phyloP scores from a whole-genome alignment of 1,140 invertebrate genomes.

The Drosophila yakuba region DNA sequence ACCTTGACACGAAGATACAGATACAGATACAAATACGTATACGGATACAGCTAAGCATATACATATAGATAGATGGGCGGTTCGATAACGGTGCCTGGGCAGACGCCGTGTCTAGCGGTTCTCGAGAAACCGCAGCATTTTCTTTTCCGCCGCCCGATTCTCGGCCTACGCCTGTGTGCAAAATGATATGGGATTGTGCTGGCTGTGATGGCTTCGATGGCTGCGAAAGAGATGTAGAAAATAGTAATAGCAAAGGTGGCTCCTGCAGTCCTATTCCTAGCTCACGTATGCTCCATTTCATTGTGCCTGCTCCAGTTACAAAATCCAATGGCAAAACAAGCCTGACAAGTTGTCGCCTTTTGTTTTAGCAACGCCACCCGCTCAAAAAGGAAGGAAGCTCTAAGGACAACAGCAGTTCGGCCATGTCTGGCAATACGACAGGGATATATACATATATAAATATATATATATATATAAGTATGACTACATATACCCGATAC shows the following conservation, averaged over 20 bases:
- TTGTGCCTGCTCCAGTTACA: slow-evolving; percentile 34
- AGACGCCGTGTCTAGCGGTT: slow-evolving; percentile 60
- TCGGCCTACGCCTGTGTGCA: slow-evolving; percentile 50
- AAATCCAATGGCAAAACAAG: slow-evolving; percentile 43
- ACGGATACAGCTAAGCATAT: slow-evolving; percentile 36
- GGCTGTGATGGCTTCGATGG: slow-evolving; percentile 53
- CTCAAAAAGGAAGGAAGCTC: slow-evolving; percentile 15
- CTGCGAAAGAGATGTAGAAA: slow-evolving; percentile 59
- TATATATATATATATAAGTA: background rate
- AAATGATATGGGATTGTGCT: slow-evolving; percentile 60
- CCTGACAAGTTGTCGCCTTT: slow-evolving; percentile 56
- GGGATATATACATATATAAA: background rate
- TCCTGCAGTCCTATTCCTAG: slow-evolving; percentile 30
- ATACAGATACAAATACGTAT: slow-evolving; percentile 27
- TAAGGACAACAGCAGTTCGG: slow-evolving; percentile 27
- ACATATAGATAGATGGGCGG: slow-evolving; percentile 54
- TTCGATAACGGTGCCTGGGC: slow-evolving; percentile 35
- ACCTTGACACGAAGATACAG: slow-evolving; percentile 67
- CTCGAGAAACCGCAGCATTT: slow-evolving; percentile 77
- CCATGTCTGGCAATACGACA: slow-evolving; percentile 29
- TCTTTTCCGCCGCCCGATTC: slow-evolving; percentile 59
- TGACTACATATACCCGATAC: background rate
- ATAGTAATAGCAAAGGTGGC: slow-evolving; percentile 25
- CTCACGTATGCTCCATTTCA: slow-evolving; percentile 73
- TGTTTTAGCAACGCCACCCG: slow-evolving; percentile 47